Base-by-base conservation (phyloP, 2,113 vertebrate genomes). In the Larimichthys polyactis region DNA sequence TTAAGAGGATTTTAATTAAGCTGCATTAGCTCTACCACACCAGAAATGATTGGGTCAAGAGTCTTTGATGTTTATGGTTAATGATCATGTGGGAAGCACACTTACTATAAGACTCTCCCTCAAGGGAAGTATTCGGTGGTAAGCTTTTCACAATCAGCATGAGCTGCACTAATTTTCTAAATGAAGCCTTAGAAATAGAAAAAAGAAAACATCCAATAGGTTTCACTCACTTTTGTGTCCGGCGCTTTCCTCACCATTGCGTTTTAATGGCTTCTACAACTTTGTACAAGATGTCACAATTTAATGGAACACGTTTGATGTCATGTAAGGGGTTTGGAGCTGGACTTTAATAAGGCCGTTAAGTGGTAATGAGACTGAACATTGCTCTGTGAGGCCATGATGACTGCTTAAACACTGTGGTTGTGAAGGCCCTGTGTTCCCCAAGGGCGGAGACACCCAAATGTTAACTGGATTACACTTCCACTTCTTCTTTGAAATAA, bases 1-100 rank as follows among this genome's bases (percentile, higher is more conserved):
- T 84, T 91, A 88, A 91, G 87, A 91, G 90, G 90, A 94, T 93
- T 93, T 92, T 87, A 94, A 94, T 94, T 93, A 90, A 93, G 89
- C 89, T 83, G 79, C 75, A 93, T 93, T 92, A 93, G 79, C 82
- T 72, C 71, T 65, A 84, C 85, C 82, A 81, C 69, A 88, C 73
- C 74, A 85, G 75, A 87, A 85, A 87, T 87, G 75, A 93, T 49
- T 85, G 84, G 93, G 89, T 93, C 94, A 94, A 90, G 83, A 90
- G 89, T 85, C 89, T 89, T 89, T 92, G 86, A 89, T 92, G 90
- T 94, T 89, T 91, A 89, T 84, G 85, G 84, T 88, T 90, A 87
- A 94, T 90, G 88, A 92, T 87, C 88, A 90, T 88, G 86, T 80
- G 86, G 86, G 81, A 91, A 89, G 76, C 79, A 80, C 86, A 81